Evolutionary conservation across 2,888 invertebrate species (phyloP), one percentile per base, ranked within the genome.

Genomic region (Pegoplata infirma): DNA sequence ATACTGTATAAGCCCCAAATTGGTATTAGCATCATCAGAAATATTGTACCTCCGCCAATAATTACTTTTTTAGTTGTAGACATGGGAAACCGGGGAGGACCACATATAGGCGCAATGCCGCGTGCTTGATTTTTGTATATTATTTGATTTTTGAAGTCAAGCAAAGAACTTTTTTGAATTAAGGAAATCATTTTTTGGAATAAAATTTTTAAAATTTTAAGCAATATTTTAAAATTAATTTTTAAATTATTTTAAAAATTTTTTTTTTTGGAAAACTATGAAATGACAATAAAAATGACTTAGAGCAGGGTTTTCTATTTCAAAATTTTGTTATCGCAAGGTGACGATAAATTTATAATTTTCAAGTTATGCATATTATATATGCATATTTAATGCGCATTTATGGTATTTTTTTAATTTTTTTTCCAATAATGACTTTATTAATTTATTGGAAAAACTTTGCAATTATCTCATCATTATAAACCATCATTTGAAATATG

Each of bases 1-100:
- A 86, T 0, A 10, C 61, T 76, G 8, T 47, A 74, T 0, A 87
- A 8, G 0, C 75, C 68, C 83, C 82, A 86, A 0, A 73, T 25
- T 0, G 88, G 87, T 16, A 87, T 78, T 10, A 81, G 28, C 85
- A 86, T 79, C 84, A 86, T 84, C 3, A 73, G 0, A 0, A 82
- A 0, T 10, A 84, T 2, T 0, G 79, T 76, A 4, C 83, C 83
- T 14, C 80, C 47, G 8, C 86, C 85, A 0, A 82, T 14, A 0
- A 86, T 4, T 0, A 83, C 0, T 19, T 77, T 78, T 19, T 81
- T 67, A 3, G 21, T 80, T 0, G n/a, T 2, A 0, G 84, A 67
- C 58, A 87, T n/a, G 0, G 69, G 83, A 44, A 59, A 83, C 2
- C 86, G 84, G 0, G 88, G 88, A 5, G 86, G 87, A 5, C 87